Evolutionary conservation across 2,113 vertebrate species (phyloP), one percentile per base, ranked within the genome.

Genomic region (Plectropomus leopardus): DNA sequence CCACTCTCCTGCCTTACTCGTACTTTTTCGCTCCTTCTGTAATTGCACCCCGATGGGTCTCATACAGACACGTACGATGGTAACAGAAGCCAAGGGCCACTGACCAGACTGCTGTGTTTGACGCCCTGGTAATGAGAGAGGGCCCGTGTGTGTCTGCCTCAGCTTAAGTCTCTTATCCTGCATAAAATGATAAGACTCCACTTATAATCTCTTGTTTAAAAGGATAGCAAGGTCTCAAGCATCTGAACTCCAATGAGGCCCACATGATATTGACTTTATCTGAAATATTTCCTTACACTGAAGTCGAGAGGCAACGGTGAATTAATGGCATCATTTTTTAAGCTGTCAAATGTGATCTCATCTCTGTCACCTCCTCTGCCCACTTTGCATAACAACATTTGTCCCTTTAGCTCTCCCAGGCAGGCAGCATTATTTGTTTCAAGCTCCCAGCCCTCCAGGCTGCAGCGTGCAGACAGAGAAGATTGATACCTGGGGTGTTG

Each of bases 401-500:
- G 30, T 77, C 67, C 3, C 58, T 53, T 48, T 24, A n/a, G 14
- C 17, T 78, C 26, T 50, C 1, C 4, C 1, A 24, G 44, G 51
- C 23, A 40, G 17, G 70, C 69, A 53, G 55, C 11, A 19, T 71
- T 60, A 57, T 79, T 87, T 74, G 45, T 88, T 82, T 71, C 11
- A 9, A 53, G 59, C 57, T 80, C 40, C 34, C 21, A 34, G 15
- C 24, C 76, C 83, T 63, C 40, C 70, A 23, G 76, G 71, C 40
- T 40, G 24, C 58, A 57, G 66, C 4, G 17, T 16, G 54, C 78
- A 80, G 83, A 32, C 74, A 78, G 36, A 80, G 70, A 68, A 89
- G 85, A 88, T 54, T 89, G 90, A 93, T 90, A 88, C 84, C 85
- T 72, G 70, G 58, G 70, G 65, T 80, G 50, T 36, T 61, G 71